phyloP scores from a whole-genome alignment of 1,140 invertebrate species.

The Danaus melanippus region DNA sequence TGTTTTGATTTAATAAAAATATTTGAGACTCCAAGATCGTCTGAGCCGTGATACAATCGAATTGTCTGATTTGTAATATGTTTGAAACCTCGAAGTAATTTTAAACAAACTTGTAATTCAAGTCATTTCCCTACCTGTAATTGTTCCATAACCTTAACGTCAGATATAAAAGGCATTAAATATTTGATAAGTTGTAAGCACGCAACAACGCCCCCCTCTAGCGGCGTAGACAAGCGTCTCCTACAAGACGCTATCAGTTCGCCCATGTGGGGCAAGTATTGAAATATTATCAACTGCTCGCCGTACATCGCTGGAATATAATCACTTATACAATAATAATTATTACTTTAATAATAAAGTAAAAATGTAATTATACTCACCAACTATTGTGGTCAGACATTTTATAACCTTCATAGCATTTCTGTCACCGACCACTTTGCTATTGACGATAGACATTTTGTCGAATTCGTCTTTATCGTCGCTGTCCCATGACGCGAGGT shows the following conservation, averaged over 20 bases:
- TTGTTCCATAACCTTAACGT: conserved; percentile 88
- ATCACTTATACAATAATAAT: conserved; percentile 1
- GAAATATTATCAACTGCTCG: conserved; percentile 92
- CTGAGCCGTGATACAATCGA: no score
- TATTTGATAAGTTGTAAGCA: conserved; percentile 86
- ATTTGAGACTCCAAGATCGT: no score
- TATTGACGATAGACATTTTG: conserved; percentile 73
- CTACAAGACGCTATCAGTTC: conserved; percentile 86
- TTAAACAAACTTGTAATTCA: no score
- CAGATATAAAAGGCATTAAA: conserved; percentile 86
- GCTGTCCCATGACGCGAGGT: conserved; percentile 73
- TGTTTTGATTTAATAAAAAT: no score
- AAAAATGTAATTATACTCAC: conserved; percentile 54
- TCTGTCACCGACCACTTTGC: conserved; percentile 82
- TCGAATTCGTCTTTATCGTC: conserved; percentile 66
- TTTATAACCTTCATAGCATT: conserved; percentile 89
- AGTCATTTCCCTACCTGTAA: conserved; percentile 75
- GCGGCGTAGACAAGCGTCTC: conserved; percentile 82
- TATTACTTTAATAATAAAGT: conserved; percentile 2
- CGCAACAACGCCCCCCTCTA: conserved; percentile 92
- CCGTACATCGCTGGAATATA: conserved; percentile 85
- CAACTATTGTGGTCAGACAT: conserved; percentile 88
- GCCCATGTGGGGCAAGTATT: conserved; percentile 94
- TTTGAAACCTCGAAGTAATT: no score
- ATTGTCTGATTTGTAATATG: no score